phyloP scores from a whole-genome alignment of 2,888 invertebrate species.

The Lasius platythorax region DNA sequence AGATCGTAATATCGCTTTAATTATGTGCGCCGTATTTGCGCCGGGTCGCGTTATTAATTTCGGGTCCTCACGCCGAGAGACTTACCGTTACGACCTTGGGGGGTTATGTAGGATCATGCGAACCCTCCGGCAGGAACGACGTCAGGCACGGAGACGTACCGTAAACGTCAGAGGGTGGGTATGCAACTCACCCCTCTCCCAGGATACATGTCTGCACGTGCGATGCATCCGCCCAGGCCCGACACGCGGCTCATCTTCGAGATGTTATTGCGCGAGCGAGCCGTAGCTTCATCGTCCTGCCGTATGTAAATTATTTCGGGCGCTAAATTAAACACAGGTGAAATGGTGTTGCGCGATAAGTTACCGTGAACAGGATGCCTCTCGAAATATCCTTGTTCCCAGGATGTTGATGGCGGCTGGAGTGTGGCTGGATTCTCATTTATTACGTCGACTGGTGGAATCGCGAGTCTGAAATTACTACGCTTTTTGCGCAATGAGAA shows the following conservation, averaged over 20 bases:
- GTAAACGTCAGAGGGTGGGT: slow-evolving; percentile 21
- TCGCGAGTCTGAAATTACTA: not conserved
- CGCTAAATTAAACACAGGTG: slow-evolving; percentile 83
- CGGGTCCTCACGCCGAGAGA: slow-evolving; percentile 76
- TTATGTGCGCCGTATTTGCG: slow-evolving; percentile 81
- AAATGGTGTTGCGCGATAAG: slow-evolving; percentile 71
- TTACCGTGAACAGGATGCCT: slow-evolving; percentile 55
- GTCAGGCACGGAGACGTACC: slow-evolving; percentile 43
- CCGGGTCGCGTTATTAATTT: slow-evolving; percentile 83
- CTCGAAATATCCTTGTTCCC: slow-evolving; percentile 38
- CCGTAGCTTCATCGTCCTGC: slow-evolving; percentile 48
- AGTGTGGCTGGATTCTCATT: not conserved
- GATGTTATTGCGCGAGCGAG: slow-evolving; percentile 79
- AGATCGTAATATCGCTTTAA: slow-evolving; percentile 82
- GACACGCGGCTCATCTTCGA: slow-evolving; percentile 81
- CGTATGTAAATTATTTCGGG: slow-evolving; percentile 82
- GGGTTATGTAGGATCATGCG: slow-evolving; percentile 70
- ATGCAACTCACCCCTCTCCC: slow-evolving; percentile 29
- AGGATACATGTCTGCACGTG: slow-evolving; percentile 63
- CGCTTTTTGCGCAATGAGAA: slow-evolving; percentile 1
- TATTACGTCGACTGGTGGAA: slow-evolving; percentile 8
- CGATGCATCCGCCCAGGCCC: slow-evolving; percentile 72
- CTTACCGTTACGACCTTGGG: slow-evolving; percentile 79
- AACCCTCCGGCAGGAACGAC: slow-evolving; percentile 54
- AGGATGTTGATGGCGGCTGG: slow-evolving; percentile 21